Evolutionary conservation across 2,113 vertebrate species (phyloP).

Genomic region (Neolamprologus brichardi): DNA sequence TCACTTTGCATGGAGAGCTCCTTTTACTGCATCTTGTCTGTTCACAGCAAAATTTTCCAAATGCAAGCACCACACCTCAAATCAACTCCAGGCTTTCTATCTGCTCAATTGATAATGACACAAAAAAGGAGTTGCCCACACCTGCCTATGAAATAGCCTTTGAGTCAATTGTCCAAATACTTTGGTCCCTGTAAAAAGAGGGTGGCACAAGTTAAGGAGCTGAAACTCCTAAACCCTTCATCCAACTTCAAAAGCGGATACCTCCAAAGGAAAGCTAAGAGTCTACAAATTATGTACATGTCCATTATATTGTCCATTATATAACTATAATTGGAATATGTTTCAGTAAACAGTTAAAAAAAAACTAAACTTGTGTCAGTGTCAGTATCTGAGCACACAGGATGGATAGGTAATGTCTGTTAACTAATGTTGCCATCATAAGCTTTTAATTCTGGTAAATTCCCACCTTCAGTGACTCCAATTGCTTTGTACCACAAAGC

Average conservation of each 20-base stretch:
- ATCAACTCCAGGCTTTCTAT: not conserved
- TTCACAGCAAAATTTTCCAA: not conserved
- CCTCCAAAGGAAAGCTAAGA: rapidly evolving
- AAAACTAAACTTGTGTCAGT: not conserved
- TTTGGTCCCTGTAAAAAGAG: not conserved
- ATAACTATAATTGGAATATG: not conserved
- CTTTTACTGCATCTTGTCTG: not conserved
- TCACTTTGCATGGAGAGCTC: not conserved
- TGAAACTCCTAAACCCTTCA: not conserved
- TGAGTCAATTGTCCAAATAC: not conserved
- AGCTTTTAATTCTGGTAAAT: not conserved
- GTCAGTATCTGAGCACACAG: not conserved
- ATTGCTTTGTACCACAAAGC: not conserved
- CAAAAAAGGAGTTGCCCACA: not conserved
- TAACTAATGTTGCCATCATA: not conserved
- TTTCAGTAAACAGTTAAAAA: not conserved
- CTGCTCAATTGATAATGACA: not conserved
- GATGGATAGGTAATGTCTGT: not conserved
- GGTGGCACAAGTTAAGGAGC: not conserved
- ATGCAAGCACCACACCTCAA: not conserved
- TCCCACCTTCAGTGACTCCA: not conserved
- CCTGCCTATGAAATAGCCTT: not conserved
- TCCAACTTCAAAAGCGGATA: not conserved
- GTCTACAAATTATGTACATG: not conserved
- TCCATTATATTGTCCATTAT: not conserved